A percentile compares a stretch with the other conserved stretches of the same genome.
phyloP scores from a whole-genome alignment of 2,797 vertebrate species.

The Babyrousa celebensis region DNA sequence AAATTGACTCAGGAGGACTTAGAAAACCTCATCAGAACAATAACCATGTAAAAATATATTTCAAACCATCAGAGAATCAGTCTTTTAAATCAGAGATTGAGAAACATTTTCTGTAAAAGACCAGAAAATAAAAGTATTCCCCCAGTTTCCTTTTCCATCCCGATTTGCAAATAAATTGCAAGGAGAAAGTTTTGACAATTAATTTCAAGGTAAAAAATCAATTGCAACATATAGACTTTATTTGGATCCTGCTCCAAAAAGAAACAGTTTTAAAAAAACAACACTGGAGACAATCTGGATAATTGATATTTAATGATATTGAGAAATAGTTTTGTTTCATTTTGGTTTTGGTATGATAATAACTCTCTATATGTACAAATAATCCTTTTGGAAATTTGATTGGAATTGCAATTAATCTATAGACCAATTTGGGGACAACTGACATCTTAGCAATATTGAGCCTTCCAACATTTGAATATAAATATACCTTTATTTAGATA shows the following conservation, averaged over 20 bases:
- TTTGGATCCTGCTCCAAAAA: neutral
- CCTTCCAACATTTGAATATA: neutral
- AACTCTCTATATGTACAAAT: neutral
- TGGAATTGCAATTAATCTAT: neutral
- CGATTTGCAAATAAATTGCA: conserved; percentile 10
- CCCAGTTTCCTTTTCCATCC: neutral
- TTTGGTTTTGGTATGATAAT: neutral
- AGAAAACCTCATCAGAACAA: neutral
- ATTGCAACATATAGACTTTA: neutral
- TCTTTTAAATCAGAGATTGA: neutral
- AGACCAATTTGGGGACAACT: neutral
- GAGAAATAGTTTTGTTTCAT: neutral
- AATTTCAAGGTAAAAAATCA: neutral
- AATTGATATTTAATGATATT: neutral
- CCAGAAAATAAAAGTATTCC: neutral
- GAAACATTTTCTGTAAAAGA: neutral
- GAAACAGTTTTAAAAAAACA: neutral
- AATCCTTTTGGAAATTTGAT: neutral
- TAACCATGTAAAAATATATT: neutral
- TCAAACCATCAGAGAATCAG: neutral
- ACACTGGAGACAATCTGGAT: neutral
- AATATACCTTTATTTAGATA: neutral
- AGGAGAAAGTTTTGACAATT: neutral
- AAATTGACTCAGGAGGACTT: neutral
- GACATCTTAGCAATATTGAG: neutral